Conservation (phyloP, 2,113 vertebrate species). For the Nannospalax galili region DNA sequence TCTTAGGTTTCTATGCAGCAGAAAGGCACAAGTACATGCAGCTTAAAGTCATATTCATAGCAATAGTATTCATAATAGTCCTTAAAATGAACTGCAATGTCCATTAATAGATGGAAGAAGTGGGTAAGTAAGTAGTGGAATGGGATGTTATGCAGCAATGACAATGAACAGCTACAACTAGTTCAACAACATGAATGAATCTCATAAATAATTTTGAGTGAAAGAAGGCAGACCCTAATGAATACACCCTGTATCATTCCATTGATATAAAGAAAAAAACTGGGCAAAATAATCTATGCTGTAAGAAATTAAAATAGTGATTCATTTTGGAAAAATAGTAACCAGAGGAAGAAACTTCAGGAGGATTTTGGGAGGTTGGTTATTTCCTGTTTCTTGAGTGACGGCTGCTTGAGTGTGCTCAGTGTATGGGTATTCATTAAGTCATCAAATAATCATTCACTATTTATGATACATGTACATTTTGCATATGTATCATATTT, state of each 20-base stretch:
- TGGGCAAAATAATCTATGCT: neutral
- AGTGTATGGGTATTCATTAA: neutral
- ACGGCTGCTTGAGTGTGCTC: neutral
- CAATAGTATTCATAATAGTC: neutral
- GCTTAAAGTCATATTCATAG: neutral
- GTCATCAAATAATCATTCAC: too few species aligned
- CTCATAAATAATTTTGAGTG: neutral
- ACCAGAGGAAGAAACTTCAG: neutral
- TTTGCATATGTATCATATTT: neutral
- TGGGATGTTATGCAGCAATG: neutral
- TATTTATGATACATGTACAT: neutral
- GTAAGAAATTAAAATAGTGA: constrained; percentile 6
- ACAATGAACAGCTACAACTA: neutral
- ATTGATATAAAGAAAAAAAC: constrained; percentile 16
- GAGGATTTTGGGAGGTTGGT: neutral
- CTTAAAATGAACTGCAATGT: neutral
- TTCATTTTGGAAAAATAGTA: neutral
- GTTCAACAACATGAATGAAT: neutral
- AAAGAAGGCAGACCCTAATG: neutral
- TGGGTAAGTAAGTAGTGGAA: neutral
- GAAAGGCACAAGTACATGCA: neutral
- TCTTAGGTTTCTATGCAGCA: neutral
- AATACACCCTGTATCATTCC: neutral
- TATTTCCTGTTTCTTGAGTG: constrained; percentile 18
- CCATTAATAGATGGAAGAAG: neutral